Base-by-base conservation (phyloP, 2,888 invertebrate genomes). In the Apotomis betuletana region DNA sequence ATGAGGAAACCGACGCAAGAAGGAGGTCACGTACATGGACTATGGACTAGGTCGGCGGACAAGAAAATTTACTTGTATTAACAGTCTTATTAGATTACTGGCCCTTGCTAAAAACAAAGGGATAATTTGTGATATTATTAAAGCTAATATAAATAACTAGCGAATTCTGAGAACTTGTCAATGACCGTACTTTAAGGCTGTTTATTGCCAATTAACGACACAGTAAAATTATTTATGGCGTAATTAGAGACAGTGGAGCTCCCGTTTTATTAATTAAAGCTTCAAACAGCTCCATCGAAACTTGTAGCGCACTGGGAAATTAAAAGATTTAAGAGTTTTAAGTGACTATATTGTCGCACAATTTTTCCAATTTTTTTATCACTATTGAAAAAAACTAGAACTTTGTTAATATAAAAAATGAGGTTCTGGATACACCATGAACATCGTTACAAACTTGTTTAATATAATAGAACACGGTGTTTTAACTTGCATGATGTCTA, bases 221-320 rank as follows among this genome's bases (percentile, higher is more conserved):
- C 78, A 79, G 80, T 81, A 81, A 81, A 81, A 81, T 81, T 87
- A 88, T 88, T 87, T 84, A 85, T 85, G 83, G 79, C 78, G 87
- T 85, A 85, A 89, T 85, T 76, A 78, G 84, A 88, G 83, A 81
- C 80, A 78, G 41, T 41, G 41, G 41, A 41, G 83, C 84, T 87
- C 84, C 78, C 85, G 87, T 85, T 83, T 83, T 82, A 84, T 86
- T 90, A 89, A 89, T 89, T 88, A 86, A 85, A 85, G 77, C 80
- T 79, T 77, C 83, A 77, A 80, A 83, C 83, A 83, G 79, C 82
- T 86, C 85, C 79, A 83, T 77, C 82, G 84, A 81, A 83, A 83
- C 83, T 85, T 82, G 81, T 79, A 81, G 77, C 79, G 80, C 77
- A 79, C 72, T 78, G 78, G 15, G 65, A 65, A 57, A 57, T 57